A percentile compares a stretch with the other conserved stretches of the same genome.
phyloP scores from a whole-genome alignment of 2,888 invertebrate genomes.

The Empis stercorea region DNA sequence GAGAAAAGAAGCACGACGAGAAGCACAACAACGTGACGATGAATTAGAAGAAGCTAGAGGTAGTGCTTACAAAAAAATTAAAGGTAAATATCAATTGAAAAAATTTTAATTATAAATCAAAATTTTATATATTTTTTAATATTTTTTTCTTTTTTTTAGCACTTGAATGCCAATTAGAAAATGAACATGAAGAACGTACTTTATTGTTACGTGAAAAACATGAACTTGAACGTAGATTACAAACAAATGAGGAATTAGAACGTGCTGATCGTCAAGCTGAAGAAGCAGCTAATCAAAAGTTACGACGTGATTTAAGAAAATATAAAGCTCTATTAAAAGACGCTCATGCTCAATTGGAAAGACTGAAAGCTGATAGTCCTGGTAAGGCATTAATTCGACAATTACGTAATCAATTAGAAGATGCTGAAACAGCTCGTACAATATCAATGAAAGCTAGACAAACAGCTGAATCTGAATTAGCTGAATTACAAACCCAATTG shows the following conservation, averaged over 20 bases:
- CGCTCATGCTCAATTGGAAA: slow-evolving; percentile 82
- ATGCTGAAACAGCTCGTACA: slow-evolving; percentile 73
- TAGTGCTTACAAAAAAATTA: slow-evolving; percentile 82
- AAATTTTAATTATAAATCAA: no score
- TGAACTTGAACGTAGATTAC: slow-evolving; percentile 75
- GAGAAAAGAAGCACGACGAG: slow-evolving; percentile 79
- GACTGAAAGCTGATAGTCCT: slow-evolving; percentile 74
- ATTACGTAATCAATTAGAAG: slow-evolving; percentile 76
- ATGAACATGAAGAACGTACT: slow-evolving; percentile 86
- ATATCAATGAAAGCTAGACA: slow-evolving; percentile 79
- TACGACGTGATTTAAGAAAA: slow-evolving; percentile 76
- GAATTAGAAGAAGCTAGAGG: slow-evolving; percentile 87
- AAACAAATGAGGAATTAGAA: slow-evolving; percentile 64
- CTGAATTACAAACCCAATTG: slow-evolving; percentile 67
- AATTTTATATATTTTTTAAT: not conserved
- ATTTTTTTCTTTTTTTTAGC: slow-evolving; percentile 39
- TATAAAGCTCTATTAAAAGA: slow-evolving; percentile 83
- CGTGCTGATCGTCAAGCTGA: slow-evolving; percentile 59
- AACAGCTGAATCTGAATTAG: slow-evolving; percentile 72
- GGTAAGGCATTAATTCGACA: slow-evolving; percentile 65
- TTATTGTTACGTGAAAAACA: slow-evolving; percentile 76
- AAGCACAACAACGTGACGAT: slow-evolving; percentile 81
- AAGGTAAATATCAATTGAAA: slow-evolving; percentile 42
- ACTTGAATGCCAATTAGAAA: slow-evolving; percentile 81
- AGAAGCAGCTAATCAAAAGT: slow-evolving; percentile 53